Evolutionary conservation across 1,140 invertebrate genomes (phyloP), one percentile per base, ranked within the genome.

Genomic region (Drosophila sechellia): DNA sequence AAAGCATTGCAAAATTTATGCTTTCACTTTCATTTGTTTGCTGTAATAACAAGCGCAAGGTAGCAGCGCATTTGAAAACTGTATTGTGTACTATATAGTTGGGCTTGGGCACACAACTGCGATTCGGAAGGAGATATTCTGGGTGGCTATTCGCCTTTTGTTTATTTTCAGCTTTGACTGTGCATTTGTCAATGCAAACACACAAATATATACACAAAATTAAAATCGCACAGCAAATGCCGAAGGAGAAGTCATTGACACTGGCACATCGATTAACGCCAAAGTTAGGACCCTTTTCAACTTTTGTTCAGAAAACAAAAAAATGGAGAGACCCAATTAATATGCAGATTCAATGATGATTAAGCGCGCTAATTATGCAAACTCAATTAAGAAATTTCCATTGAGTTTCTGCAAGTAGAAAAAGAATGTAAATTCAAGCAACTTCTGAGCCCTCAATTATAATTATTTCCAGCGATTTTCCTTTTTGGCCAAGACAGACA

Each of bases 11-110:
- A 65, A 85, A 86, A 79, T 87, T 87, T 87, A 79, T 89, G 85
- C 84, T 89, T 87, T 87, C 84, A 89, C 84, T 87, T 87, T 87
- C 84, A 87, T 87, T 87, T 87, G 84, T 87, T 87, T 87, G 84
- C 84, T 90, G 86, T 73, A 89, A 87, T 87, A 87, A 87, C 84
- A 89, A 79, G 79, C 79, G 52, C 79, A 73, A 89, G 83, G 83
- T 84, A 70, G 66, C 46, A 79, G 79, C 70, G 70, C 63, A 87
- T 86, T 87, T 68, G 83, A 81, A 75, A 79, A 86, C 85, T 87
- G 79, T 78, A 78, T 78, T 81, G 73, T 46, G 20, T 46, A 46
- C 20, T 65, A 70, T 65, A 70, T 73, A 70, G 79, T 57, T 64
- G 73, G 52, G 59, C 58, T 53, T 64, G 72, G 52, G 56, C 63